These are phyloP conservation scores for Pachyramphus minor DNA, from an alignment of 2,113 vertebrate genomes.

Conservation along the genomic window DNA sequence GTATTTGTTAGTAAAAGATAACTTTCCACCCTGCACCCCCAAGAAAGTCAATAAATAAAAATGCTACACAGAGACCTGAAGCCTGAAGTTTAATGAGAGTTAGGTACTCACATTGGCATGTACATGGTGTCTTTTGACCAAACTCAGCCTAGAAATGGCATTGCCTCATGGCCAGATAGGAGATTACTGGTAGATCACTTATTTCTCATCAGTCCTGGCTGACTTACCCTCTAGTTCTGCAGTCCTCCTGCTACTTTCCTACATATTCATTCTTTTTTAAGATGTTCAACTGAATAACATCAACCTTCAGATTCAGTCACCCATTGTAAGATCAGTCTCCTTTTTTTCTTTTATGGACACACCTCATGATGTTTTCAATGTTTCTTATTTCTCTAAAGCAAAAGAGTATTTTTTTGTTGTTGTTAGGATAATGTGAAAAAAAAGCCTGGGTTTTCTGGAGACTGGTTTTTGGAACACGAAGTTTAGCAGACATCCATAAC, in stretches of 20 bases:
- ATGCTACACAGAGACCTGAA: neutral
- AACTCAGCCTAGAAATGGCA: neutral
- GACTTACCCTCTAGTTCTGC: neutral
- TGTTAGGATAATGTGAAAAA: neutral
- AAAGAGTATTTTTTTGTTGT: neutral
- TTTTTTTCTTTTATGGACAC: neutral
- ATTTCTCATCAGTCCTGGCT: neutral
- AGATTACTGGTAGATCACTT: neutral
- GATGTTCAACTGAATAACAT: neutral
- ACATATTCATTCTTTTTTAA: neutral
- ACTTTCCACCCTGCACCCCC: neutral
- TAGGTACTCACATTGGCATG: neutral
- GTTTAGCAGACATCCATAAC: neutral
- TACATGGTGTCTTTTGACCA: neutral
- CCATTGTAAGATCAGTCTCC: neutral
- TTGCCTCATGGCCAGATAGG: neutral
- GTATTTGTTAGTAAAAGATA: neutral
- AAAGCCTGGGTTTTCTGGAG: neutral
- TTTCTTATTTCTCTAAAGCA: neutral
- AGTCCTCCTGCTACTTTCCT: neutral
- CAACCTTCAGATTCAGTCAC: neutral
- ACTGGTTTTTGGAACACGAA: neutral
- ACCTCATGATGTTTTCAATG: neutral
- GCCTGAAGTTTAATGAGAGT: neutral
- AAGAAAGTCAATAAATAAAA: neutral